Evolutionary conservation across 1,140 invertebrate species (phyloP).

Genomic region (Drosophila sproati): DNA sequence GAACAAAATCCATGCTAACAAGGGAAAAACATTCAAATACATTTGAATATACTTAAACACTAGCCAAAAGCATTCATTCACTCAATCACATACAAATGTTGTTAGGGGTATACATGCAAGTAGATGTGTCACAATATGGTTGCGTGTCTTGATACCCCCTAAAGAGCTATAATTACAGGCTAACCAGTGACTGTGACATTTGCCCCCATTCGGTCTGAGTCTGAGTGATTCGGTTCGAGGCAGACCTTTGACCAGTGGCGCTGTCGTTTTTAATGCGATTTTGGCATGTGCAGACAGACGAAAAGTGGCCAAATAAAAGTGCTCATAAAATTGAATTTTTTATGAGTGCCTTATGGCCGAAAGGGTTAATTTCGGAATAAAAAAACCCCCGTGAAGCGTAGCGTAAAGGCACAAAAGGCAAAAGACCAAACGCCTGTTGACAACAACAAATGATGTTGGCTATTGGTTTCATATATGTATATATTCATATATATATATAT

Average conservation of each 20-base stretch:
- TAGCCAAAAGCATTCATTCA: constrained; percentile 2
- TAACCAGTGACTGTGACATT: constrained; percentile 20
- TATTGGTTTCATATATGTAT: neutral
- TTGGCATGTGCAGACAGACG: constrained; percentile 57
- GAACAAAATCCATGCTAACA: neutral
- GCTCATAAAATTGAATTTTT: constrained; percentile 83
- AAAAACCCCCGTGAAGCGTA: constrained; percentile 49
- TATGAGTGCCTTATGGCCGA: constrained; percentile 68
- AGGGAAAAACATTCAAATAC: neutral
- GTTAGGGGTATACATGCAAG: constrained; percentile 3
- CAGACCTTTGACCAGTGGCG: constrained; percentile 31
- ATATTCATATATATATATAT: neutral
- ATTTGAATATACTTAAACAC: neutral
- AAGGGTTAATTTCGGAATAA: constrained; percentile 68
- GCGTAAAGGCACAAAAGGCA: constrained; percentile 44
- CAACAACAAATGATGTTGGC: constrained; percentile 35
- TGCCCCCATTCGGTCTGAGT: neutral
- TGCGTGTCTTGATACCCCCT: constrained; percentile 13
- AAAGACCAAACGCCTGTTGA: constrained; percentile 60
- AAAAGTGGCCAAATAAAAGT: constrained; percentile 77
- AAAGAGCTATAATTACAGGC: constrained; percentile 27
- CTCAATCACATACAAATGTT: neutral
- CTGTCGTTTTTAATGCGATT: constrained; percentile 49
- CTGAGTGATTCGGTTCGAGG: constrained; percentile 38
- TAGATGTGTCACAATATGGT: constrained; percentile 12